Evolutionary conservation across 2,797 vertebrate genomes (phyloP), one percentile per base, ranked within the genome.

Genomic region (Tragelaphus oryx): DNA sequence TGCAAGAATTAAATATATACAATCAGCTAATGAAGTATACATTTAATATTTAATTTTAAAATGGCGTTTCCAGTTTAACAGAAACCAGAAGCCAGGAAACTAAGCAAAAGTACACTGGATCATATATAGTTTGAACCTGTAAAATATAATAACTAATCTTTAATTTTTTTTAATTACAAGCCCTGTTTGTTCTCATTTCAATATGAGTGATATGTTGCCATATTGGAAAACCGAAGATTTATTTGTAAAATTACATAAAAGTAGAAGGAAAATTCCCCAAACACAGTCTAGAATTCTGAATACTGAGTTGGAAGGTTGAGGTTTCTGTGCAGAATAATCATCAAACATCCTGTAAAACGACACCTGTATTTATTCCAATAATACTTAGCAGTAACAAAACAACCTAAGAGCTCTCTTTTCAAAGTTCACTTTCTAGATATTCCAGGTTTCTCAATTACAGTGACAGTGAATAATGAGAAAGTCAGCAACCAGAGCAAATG

Each of bases 381-480:
- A n/a, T 22, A 94, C 28, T 65, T 60, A 80, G 48, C 44, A 84
- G 20, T 22, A 95, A 85, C 82, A 83, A 60, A 93, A 65, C 82
- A 92, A 94, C 84, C 60, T 85, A 75, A 74, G 48, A 95, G 60
- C 11, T 81, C 44, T 74, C 44, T 90, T 71, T 50, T 91, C 37
- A 89, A 81, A 94, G 93, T 93, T 96, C 16, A 46, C 30, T 55
- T 93, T 65, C 22, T 41, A 89, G 57, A 52, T 74, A 93, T 71
- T 83, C 75, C 26, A 85, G 80, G 33, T 90, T 85, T 95, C 44
- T 59, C 82, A 91, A 87, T 88, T 88, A 92, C 7, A 90, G 33
- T 95, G 50, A 83, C 60, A 60, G 75, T 54, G 24, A 91, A 50
- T 94, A 92, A 95, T 59, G 46, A 57, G 14, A 90, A 90, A 95